These are phyloP conservation scores for Okapia johnstoni DNA, from an alignment of 2,113 vertebrate species.

Conservation along the genomic window DNA sequence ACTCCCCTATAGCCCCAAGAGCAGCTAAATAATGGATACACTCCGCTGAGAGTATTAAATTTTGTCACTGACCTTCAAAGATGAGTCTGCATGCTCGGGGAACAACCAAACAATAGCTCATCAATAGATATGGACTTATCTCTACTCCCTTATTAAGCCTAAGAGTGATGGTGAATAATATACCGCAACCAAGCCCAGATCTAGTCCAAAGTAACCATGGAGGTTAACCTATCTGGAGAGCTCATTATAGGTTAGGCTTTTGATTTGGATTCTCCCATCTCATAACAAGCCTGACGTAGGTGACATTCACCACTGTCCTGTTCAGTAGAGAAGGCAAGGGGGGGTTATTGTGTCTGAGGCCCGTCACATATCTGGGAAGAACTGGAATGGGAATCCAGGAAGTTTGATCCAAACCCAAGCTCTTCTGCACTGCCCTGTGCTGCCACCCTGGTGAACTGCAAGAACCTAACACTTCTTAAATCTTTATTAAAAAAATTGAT, in stretches of 20 bases:
- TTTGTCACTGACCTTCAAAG: neutral
- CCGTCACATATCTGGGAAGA: neutral
- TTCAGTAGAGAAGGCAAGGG: neutral
- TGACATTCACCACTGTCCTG: neutral
- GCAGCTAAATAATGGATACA: neutral
- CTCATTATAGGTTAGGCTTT: accelerated
- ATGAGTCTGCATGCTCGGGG: neutral
- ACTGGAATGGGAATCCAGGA: neutral
- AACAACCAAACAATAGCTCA: neutral
- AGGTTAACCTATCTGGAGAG: neutral
- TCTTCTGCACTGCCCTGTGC: neutral
- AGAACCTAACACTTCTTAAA: neutral
- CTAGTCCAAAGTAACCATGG: neutral
- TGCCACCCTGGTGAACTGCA: neutral
- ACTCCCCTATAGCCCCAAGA: neutral
- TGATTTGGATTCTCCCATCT: neutral
- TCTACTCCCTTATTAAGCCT: neutral
- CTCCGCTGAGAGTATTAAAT: neutral
- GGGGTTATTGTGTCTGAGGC: neutral
- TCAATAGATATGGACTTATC: neutral
- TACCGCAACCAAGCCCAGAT: neutral
- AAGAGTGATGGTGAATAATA: too few species aligned
- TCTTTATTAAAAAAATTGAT: neutral
- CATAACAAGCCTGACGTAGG: neutral
- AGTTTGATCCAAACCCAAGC: neutral